These are phyloP conservation scores for Nannospalax galili DNA, from an alignment of 2,113 vertebrate genomes.

Conservation along the genomic window DNA sequence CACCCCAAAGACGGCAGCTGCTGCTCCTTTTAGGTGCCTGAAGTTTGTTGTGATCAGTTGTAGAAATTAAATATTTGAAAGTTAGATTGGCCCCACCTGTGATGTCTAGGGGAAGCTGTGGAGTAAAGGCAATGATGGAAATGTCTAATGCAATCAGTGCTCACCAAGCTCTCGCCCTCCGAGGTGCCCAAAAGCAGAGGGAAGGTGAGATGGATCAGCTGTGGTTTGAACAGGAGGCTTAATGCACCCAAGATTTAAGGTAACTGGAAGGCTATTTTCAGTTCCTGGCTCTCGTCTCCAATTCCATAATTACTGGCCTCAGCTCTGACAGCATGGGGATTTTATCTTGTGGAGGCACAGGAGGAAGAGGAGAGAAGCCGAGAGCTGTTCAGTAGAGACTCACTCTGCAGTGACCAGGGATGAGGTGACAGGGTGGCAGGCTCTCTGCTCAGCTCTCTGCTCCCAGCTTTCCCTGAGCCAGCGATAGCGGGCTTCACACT, in stretches of 20 bases:
- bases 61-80: constrained; percentile 27
- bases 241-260: constrained; percentile 25
- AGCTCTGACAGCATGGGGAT: neutral
- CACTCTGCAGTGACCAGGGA: accelerated
- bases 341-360: neutral
- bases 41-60: neutral
- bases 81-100: neutral
- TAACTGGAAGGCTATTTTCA: constrained; percentile 43
- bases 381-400: neutral
- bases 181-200: neutral
- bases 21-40: constrained; percentile 46
- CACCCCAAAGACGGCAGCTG: constrained; percentile 75
- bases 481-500: too few species aligned
- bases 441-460: accelerated
- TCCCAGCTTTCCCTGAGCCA: neutral
- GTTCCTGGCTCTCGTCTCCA: neutral
- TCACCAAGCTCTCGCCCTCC: constrained; percentile 39
- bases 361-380: neutral
- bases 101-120: constrained; percentile 33
- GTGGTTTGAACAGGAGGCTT: constrained; percentile 9
- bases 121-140: constrained; percentile 38
- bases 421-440: neutral
- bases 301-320: neutral
- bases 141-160: constrained; percentile 40
- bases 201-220: constrained; percentile 59